Evolutionary conservation across 2,113 vertebrate genomes (phyloP).

Genomic region (Myrmecobius fasciatus): DNA sequence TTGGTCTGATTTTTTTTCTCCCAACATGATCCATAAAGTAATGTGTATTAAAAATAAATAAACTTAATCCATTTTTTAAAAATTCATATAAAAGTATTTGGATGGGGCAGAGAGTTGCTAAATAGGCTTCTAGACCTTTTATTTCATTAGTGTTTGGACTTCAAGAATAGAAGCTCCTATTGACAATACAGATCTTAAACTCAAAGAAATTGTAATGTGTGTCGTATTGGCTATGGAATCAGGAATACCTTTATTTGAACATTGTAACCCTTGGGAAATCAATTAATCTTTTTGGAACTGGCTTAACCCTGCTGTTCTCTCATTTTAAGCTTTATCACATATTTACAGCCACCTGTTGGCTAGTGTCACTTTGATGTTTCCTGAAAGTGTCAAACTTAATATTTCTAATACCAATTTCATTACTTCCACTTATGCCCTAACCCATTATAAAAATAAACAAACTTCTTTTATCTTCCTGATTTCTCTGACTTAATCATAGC

Average conservation of each 20-base stretch:
- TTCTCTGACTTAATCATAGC: neutral
- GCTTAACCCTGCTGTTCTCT: neutral
- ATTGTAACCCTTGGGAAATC: neutral
- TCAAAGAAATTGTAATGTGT: neutral
- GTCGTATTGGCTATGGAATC: neutral
- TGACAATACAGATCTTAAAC: neutral
- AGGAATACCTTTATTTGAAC: neutral
- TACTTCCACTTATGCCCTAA: neutral
- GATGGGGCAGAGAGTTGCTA: too few species aligned
- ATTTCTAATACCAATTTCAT: neutral
- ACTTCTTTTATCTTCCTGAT: neutral
- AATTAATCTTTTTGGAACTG: neutral
- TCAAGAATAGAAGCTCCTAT: neutral
- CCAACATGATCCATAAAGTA: too few species aligned
- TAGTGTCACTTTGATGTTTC: neutral
- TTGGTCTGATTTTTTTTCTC: too few species aligned
- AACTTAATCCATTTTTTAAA: too few species aligned
- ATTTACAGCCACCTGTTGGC: neutral
- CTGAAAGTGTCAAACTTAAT: neutral
- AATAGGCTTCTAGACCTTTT: too few species aligned
- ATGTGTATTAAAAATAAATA: too few species aligned
- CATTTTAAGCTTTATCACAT: neutral
- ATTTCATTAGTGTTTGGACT: too few species aligned
- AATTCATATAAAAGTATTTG: too few species aligned
- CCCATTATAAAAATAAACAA: neutral